phyloP scores from a whole-genome alignment of 1,140 invertebrate species.

The Euwallacea similis region DNA sequence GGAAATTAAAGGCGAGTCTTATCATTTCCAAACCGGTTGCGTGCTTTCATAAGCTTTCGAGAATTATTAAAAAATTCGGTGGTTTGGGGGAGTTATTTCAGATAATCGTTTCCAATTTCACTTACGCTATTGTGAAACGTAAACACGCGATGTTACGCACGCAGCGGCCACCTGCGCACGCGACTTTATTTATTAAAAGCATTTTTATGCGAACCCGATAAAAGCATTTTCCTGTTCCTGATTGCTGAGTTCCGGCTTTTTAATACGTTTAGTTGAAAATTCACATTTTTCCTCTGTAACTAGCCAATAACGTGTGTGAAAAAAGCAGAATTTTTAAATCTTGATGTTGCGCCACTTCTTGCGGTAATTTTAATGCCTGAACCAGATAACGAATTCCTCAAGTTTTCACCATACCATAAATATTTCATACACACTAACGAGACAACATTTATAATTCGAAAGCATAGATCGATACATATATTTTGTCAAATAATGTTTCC shows the following conservation, averaged over 20 bases:
- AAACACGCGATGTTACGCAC: slow-evolving; percentile 4
- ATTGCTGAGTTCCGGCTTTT: neutral
- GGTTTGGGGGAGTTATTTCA: slow-evolving; percentile 2
- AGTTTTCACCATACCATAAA: neutral
- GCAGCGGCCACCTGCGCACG: slow-evolving; percentile 7
- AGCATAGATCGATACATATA: slow-evolving; percentile 4
- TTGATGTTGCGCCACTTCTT: too few relatives aligned
- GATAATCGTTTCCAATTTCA: slow-evolving; percentile 14
- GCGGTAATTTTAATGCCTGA: too few relatives aligned
- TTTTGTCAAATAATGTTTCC: slow-evolving; percentile 16
- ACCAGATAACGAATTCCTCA: too few relatives aligned
- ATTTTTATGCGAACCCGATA: neutral
- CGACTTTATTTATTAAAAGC: slow-evolving; percentile 2
- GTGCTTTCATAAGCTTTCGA: neutral
- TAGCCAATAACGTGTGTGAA: too few relatives aligned
- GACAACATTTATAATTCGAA: neutral
- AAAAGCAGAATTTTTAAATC: too few relatives aligned
- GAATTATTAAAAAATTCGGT: slow-evolving; percentile 1
- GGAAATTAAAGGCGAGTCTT: too few relatives aligned
- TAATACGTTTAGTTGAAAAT: neutral
- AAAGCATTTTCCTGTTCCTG: slow-evolving; percentile 12
- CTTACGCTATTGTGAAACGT: slow-evolving; percentile 6
- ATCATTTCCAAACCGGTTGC: neutral
- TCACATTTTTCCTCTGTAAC: too few relatives aligned
- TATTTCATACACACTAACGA: slow-evolving; percentile 4